Base-by-base conservation (phyloP, 23 tunicate genomes). In the Ascidia mentula region DNA sequence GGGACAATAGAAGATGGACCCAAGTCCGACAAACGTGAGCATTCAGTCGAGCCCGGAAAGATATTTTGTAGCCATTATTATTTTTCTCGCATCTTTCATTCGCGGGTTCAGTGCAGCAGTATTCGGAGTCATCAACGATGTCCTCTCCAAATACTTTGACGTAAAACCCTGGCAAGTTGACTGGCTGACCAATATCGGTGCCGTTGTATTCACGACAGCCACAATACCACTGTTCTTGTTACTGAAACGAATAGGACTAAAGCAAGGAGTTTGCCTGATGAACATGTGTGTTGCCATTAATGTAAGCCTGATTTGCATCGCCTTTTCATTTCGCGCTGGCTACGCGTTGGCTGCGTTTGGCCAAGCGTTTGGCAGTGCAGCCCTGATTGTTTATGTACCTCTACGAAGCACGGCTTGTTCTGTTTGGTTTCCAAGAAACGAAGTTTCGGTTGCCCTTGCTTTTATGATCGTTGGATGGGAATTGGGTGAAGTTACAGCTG, bases 381-480 rank as follows among this genome's bases (percentile, higher is more conserved):
- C 65, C 13, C 4, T 40, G 15, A 40, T 17, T 8, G n/a, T 79
- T 1, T 65, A 34, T 40, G 31, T 79, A 31, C 69, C 83, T 35
- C 22, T 9, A 3, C 22, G 65, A 53, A 53, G 28, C 13, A 9
- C 65, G 24, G 38, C 8, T n/a, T n/a, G 28, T 5, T 26, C 65
- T 53, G 7, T 53, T 6, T 53, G 65, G 65, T 53, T 53, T 9
- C 65, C 65, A 53, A 5, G 12, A 3, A 9, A 53, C 65, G 42
- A 79, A 79, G 76, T 79, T 1, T 46, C 83, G 5, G 13, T 22
- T 34, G 83, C 76, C 15, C 24, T 32, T 46, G 40, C 77, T 34
- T 7, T 65, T 5, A 74, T 45, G 40, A 2, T 79, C 34, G 77
- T 79, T 33, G 83, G 45, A 1, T 32, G 76, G 12, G 83, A 72